Percentiles rank a stretch among this genome's conserved stretches.
phyloP scores from a whole-genome alignment of 2,113 vertebrate species.

The Eretmochelys imbricata region DNA sequence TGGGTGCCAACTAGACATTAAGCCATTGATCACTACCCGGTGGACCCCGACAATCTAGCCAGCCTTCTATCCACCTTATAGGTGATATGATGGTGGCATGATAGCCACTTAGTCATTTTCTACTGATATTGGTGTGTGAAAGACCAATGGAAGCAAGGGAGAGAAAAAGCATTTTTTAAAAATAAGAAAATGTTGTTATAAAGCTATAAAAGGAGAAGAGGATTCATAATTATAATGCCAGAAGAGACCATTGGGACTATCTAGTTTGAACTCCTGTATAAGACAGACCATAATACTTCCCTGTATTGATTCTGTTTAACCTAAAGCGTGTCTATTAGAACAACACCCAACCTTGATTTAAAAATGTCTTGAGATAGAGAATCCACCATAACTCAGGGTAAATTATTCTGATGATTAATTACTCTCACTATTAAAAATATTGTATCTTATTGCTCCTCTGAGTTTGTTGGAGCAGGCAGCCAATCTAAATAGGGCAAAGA shows the following conservation, averaged over 20 bases:
- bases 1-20: too few relatives aligned
- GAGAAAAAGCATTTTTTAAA: background rate
- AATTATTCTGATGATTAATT: background rate
- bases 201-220: background rate
- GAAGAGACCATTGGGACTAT: background rate
- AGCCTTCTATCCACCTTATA: too few relatives aligned
- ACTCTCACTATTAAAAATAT: background rate
- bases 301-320: background rate
- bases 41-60: too few relatives aligned
- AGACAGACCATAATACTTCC: background rate
- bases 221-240: background rate
- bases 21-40: too few relatives aligned
- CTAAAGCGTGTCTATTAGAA: background rate
- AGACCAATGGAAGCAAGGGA: background rate
- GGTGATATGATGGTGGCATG: background rate
- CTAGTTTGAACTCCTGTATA: background rate
- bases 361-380: background rate
- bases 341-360: background rate
- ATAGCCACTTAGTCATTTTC: background rate
- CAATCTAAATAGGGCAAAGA: too few relatives aligned
- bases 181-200: background rate
- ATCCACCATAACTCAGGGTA: background rate
- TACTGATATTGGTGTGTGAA: background rate
- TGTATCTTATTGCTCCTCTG: background rate
- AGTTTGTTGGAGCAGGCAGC: too few relatives aligned